phyloP scores from a whole-genome alignment of 1,140 invertebrate species.

The Reticulitermes speratus region DNA sequence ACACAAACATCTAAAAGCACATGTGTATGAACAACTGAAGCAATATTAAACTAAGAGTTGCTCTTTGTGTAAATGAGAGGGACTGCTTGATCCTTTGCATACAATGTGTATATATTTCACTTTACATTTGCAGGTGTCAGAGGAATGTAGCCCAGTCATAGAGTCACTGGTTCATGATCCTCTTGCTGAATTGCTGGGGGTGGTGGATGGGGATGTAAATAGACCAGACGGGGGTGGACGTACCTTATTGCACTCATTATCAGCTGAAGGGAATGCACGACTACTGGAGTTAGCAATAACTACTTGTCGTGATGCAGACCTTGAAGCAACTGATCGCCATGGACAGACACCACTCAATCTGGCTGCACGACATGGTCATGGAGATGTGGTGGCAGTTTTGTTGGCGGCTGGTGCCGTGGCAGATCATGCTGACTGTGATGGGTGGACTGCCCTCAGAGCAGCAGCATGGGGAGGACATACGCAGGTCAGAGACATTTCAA shows the following conservation, averaged over 20 bases:
- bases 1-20: too few species aligned
- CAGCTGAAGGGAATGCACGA: constrained; percentile 69
- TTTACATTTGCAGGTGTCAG: background rate
- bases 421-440: constrained; percentile 84
- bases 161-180: constrained; percentile 22
- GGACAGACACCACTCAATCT: constrained; percentile 82
- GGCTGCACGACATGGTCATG: constrained; percentile 78
- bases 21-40: too few species aligned
- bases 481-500: constrained; percentile 56
- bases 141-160: background rate
- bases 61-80: too few species aligned
- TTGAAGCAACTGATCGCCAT: constrained; percentile 46
- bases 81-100: too few species aligned
- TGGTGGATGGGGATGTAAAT: constrained; percentile 47
- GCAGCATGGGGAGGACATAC: constrained; percentile 92
- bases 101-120: too few species aligned
- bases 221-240: constrained; percentile 57
- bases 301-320: constrained; percentile 50
- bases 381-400: constrained; percentile 68
- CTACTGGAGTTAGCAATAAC: constrained; percentile 63
- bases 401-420: constrained; percentile 72
- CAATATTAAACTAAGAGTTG: too few species aligned
- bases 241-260: constrained; percentile 71
- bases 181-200: constrained; percentile 32
- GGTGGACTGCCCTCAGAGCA: constrained; percentile 83